Evolutionary conservation across 1,140 invertebrate genomes (phyloP), one percentile per base, ranked within the genome.

Genomic region (Orussus abietinus): DNA sequence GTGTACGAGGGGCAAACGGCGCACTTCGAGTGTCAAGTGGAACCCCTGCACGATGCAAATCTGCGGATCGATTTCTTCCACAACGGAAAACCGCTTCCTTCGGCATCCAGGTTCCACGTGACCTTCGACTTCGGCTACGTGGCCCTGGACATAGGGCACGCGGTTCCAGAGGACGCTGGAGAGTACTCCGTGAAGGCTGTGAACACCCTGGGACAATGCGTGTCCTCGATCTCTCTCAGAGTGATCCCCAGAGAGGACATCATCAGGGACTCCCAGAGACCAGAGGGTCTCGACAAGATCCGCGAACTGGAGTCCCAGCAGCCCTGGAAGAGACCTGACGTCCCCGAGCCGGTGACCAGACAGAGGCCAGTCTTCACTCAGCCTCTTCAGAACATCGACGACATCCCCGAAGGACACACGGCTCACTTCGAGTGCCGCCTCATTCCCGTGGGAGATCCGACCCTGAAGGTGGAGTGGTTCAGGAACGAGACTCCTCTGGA

Each of bases 391-490:
- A 96, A 94, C 59, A 86, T 93, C 49, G 90, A 93, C 55, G 80
- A 80, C 39, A 85, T 97, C 38, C 80, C 83, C 47, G 96, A 99
- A 76, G 88, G 86, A 36, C 84, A 96, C 62, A 90, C 87, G 18
- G 92, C 92, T 36, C 92, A 97, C 77, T 94, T 99, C 59, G 94
- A 98, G 72, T 93, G 91, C 51, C 81, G 93, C 28, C 78, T 98
- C n/a, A 95, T 95, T 55, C 96, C 96, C n/a, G 90, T 98, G 46
- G 94, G 94, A 22, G 96, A 99, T 77, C 92, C 96, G 2, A 94
- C 91, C 15, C 76, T 99, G 29, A 95, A 92, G 70, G 91, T 99
- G 1, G 94, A 98, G 77, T 99, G 96, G 96, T 97, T 92, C 72
- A 86, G 91, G 64, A 96, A 99, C 74, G 92, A 94, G 62, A 86